Percentiles rank a stretch among this genome's conserved stretches.
These are phyloP conservation scores for Notarius lentiginosus DNA, from an alignment of 2,113 vertebrate species.

Conservation along the genomic window DNA sequence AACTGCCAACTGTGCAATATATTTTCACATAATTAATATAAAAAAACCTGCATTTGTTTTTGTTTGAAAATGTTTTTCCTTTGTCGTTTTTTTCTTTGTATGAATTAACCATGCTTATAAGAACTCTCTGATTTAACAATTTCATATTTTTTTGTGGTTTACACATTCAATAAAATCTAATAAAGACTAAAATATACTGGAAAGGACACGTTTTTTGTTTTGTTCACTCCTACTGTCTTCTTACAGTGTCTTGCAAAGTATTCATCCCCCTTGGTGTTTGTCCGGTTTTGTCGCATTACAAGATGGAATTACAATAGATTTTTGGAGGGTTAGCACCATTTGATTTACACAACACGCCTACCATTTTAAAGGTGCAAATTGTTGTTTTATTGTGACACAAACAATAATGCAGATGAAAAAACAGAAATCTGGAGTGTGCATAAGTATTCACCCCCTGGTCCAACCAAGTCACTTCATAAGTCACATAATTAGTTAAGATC, in stretches of 20 bases:
- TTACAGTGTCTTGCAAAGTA: background rate
- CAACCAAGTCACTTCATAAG: no score
- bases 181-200: conserved; percentile 44
- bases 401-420: no score
- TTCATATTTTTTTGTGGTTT: conserved; percentile 52
- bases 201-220: background rate
- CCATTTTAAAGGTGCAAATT: no score
- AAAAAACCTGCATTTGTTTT: conserved; percentile 18
- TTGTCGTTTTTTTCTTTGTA: conserved; percentile 31
- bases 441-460: no score
- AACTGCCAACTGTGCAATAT: conserved; percentile 52
- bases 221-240: background rate
- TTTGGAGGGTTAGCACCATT: no score
- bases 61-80: conserved; percentile 16
- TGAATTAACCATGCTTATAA: conserved; percentile 45
- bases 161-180: conserved; percentile 52
- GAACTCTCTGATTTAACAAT: conserved; percentile 38
- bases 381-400: no score
- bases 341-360: no score
- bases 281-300: no score
- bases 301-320: no score
- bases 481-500: no score
- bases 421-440: no score
- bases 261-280: no score
- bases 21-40: conserved; percentile 44